Percentiles rank a stretch among this genome's conserved stretches.
Conservation (phyloP, 2,797 vertebrate species). For the Pogonophryne albipinna region DNA sequence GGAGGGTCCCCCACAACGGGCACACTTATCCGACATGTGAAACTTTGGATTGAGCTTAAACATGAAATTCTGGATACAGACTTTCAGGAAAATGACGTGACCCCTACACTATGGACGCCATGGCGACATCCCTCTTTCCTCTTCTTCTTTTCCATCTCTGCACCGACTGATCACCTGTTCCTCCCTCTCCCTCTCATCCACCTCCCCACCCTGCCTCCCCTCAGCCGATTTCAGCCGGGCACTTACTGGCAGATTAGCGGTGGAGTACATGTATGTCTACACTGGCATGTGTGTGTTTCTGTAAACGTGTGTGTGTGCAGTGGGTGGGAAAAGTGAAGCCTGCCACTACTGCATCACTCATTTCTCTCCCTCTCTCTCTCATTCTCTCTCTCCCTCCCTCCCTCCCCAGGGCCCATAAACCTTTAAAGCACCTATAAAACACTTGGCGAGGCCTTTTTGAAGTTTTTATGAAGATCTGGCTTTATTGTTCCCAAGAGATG, state of each 20-base stretch:
- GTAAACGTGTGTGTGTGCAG: conserved; percentile 49
- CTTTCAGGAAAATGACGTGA: too few relatives aligned
- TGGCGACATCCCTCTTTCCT: conserved; percentile 27
- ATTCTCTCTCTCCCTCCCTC: conserved; percentile 57
- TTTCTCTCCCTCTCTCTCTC: conserved; percentile 59
- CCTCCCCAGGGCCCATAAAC: conserved; percentile 86
- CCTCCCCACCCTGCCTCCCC: conserved; percentile 30
- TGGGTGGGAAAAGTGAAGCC: conserved; percentile 80
- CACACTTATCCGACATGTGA: neutral
- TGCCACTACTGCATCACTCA: conserved; percentile 81
- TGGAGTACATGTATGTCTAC: conserved; percentile 37
- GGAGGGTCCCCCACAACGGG: conserved; percentile 14
- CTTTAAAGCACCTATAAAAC: conserved; percentile 92
- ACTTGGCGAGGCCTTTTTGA: conserved; percentile 89
- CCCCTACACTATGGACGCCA: neutral
- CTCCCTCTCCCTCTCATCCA: neutral
- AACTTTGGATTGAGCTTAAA: neutral
- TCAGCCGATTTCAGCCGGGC: conserved; percentile 45
- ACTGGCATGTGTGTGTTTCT: conserved; percentile 55
- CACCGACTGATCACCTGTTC: conserved; percentile 71
- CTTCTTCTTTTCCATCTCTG: conserved; percentile 41
- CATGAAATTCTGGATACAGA: neutral
- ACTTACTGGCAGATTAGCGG: conserved; percentile 55
- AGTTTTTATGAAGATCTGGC: conserved; percentile 91
- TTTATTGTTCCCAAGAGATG: conserved; percentile 91